Evolutionary conservation across 2,113 vertebrate genomes (phyloP).

Genomic region (Amazona vittata): DNA sequence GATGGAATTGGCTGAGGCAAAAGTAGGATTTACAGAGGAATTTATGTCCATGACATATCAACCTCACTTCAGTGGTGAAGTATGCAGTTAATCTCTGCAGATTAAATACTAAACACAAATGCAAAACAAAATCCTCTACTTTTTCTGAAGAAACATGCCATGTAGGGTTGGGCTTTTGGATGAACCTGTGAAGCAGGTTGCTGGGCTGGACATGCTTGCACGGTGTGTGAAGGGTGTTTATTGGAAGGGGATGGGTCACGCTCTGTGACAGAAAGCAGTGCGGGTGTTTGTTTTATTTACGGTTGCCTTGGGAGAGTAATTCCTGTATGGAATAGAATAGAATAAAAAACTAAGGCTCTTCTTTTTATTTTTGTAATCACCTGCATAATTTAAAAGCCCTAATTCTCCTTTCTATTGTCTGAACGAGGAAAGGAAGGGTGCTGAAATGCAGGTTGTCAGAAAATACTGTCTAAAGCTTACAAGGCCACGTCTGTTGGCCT

Average conservation of each 20-base stretch:
- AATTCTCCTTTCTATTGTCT: background rate
- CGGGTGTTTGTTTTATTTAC: conserved; percentile 1
- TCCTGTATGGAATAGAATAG: background rate
- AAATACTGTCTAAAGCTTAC: background rate
- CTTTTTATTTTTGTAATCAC: background rate
- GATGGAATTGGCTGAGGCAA: background rate
- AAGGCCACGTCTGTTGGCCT: background rate
- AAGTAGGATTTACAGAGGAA: background rate
- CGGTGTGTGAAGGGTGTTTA: background rate
- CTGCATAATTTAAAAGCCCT: background rate
- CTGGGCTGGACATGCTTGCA: background rate
- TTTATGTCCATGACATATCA: background rate
- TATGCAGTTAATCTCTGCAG: background rate
- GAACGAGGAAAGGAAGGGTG: background rate
- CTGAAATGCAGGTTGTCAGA: background rate
- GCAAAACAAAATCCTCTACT: background rate
- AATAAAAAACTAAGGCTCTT: background rate
- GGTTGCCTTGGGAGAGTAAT: background rate
- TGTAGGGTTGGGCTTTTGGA: background rate
- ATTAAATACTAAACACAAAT: background rate
- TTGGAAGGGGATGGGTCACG: background rate
- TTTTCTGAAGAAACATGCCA: background rate
- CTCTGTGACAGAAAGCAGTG: background rate
- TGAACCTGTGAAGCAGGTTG: background rate
- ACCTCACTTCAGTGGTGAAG: background rate